These are phyloP conservation scores for Papilio machaon DNA, from an alignment of 1,140 invertebrate genomes.

Conservation along the genomic window DNA sequence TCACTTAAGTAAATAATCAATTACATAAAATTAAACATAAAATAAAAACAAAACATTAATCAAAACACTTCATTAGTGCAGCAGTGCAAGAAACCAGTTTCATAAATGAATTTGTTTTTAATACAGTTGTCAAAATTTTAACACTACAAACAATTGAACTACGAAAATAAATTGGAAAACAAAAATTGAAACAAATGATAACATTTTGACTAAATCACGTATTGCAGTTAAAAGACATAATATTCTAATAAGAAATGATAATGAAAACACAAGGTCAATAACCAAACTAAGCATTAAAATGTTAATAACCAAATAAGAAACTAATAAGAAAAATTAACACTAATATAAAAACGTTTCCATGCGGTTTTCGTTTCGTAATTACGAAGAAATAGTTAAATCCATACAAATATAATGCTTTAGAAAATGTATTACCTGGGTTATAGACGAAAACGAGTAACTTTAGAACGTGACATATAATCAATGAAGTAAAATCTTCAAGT, in stretches of 20 bases:
- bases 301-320: background rate
- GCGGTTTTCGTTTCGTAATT: background rate
- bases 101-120: background rate
- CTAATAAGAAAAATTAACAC: background rate
- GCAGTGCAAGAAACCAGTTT: background rate
- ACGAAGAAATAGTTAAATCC: background rate
- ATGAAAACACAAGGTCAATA: background rate
- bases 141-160: background rate
- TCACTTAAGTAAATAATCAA: background rate
- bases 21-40: background rate
- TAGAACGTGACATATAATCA: background rate
- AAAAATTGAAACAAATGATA: background rate
- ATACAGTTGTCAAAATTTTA: background rate
- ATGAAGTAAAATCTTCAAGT: constrained; percentile 1
- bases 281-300: background rate
- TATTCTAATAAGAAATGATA: constrained; percentile 13
- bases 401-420: background rate
- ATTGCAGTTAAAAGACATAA: background rate
- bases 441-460: constrained; percentile 6
- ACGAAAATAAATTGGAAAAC: background rate
- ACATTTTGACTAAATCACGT: background rate
- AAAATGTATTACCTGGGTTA: constrained; percentile 14
- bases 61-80: background rate
- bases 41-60: too few species aligned
- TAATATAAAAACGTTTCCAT: background rate